Evolutionary conservation across 1,140 invertebrate species (phyloP), one percentile per base, ranked within the genome.

Genomic region (Chlorops oryzae): DNA sequence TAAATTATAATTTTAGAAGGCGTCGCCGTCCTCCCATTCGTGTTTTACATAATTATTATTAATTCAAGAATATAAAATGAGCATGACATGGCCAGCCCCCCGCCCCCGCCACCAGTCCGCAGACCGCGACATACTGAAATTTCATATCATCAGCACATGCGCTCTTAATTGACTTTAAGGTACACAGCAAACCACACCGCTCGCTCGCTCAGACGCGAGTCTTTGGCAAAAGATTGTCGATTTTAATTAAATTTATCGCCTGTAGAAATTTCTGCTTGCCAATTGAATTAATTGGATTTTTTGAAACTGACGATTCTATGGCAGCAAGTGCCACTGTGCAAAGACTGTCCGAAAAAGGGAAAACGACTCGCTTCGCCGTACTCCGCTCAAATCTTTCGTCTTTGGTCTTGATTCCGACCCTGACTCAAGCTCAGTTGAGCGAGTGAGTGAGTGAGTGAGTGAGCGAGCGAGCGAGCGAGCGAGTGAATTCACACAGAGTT

Each of bases 1-100:
- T 69, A 70, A 70, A 66, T 70, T 70, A 70, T 69, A 69, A 69
- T 69, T 69, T 69, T 69, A 67, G 59, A 65, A 67, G 59, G 58
- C 61, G 50, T 25, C 27, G 56, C 5, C 13, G 6, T 28, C 18
- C 17, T 27, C 32, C 32, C 17, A 6, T 15, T 15, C 28, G 9
- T 32, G 9, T 32, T 32, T 9, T 32, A 10, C 9, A 10, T 32
- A 15, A 10, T 32, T 15, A 32, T 32, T 15, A 15, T 15, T 32
- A 15, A 32, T 15, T 32, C 15, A 32, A 10, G 9, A 32, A 10
- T 10, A 32, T 15, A 32, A 10, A 32, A 32, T 32, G 15, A 32
- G 9, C 9, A 32, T 10, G 9, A 32, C 9, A 32, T 9, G 28
- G 15, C 28, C 15, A 10, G 28, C 9, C 28, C 15, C 28, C 28